Base-by-base conservation (phyloP, 2,113 vertebrate genomes). In the Thunnus maccoyii region DNA sequence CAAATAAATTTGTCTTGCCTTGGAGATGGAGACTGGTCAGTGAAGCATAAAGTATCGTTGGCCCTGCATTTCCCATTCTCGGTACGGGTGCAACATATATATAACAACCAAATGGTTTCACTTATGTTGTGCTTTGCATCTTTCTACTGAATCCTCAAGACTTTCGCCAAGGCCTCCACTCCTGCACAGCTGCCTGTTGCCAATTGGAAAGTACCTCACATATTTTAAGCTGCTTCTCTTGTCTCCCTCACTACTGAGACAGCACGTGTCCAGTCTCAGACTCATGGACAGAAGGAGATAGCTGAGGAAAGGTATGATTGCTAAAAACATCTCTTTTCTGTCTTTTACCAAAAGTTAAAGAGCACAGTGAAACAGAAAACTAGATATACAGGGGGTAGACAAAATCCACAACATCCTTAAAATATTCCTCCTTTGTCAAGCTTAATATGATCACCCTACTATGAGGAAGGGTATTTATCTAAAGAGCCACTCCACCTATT, bases 151-250 rank as follows among this genome's bases (percentile, higher is more conserved):
- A 16, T 14, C n/a, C 27, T 8, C 2, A 52, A 51, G 55, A 47
- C 17, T 47, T 44, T 80, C 41, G 66, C 10, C 10, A n/a, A 83
- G 16, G 10, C 12, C 6, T 17, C 18, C n/a, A 56, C 15, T 50
- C 60, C 48, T 41, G 27, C 12, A 65, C 46, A 46, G 52, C 8
- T 27, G 2, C 10, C 47, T 36, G 30, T 7, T 12, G 30, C 41
- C 63, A 55, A 18, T 1, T 58, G 30, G 17, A 54, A 56, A 48
- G 5, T 25, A 30, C 36, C 20, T 25, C 55, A 60, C 22, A 58
- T 64, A 55, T 65, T 70, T 84, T 11, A 18, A 27, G 32, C 11
- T 47, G 67, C 60, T 57, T 69, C 16, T 57, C 46, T 73, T 54
- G 55, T 68, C 51, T 52, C 46, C 41, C 9, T 65, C 52, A 32